Evolutionary conservation across 2,888 invertebrate species (phyloP).

Genomic region (Drosophila sordidula): DNA sequence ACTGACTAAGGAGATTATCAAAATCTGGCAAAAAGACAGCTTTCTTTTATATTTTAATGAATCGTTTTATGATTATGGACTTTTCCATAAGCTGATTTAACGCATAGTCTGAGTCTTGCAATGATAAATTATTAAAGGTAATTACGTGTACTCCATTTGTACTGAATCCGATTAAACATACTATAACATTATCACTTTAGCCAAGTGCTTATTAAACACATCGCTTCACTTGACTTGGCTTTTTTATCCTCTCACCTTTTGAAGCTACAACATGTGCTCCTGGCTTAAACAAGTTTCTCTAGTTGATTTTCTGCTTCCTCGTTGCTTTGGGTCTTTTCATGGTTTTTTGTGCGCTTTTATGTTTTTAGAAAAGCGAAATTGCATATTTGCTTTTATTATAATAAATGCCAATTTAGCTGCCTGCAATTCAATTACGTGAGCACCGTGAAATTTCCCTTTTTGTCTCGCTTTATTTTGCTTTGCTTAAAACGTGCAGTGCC

Average conservation of each 20-base stretch:
- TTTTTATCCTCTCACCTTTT: slow-evolving; percentile 31
- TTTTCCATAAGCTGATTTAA: slow-evolving; percentile 30
- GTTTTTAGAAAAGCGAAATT: slow-evolving; percentile 65
- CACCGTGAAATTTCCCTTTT: slow-evolving; percentile 75
- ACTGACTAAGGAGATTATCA: slow-evolving; percentile 24
- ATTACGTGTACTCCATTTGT: neutral
- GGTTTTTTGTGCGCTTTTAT: slow-evolving; percentile 7
- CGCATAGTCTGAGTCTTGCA: slow-evolving; percentile 1
- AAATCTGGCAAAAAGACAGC: slow-evolving; percentile 1
- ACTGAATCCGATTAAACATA: slow-evolving; percentile 1
- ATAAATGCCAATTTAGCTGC: slow-evolving; percentile 77
- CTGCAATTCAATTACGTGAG: slow-evolving; percentile 80
- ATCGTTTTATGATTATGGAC: slow-evolving; percentile 11
- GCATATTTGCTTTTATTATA: slow-evolving; percentile 81
- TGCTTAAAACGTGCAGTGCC: slow-evolving; percentile 67
- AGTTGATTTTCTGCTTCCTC: slow-evolving; percentile 37
- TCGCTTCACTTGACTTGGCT: slow-evolving; percentile 6
- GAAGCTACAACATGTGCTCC: slow-evolving; percentile 16
- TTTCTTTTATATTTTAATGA: neutral
- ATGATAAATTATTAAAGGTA: neutral
- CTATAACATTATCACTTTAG: slow-evolving; percentile 23
- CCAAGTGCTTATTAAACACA: slow-evolving; percentile 21
- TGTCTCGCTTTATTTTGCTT: slow-evolving; percentile 27
- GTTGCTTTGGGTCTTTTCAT: slow-evolving; percentile 14
- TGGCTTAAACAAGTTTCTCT: slow-evolving; percentile 25